Conservation (phyloP, 2,113 vertebrate genomes). For the Ginglymostoma cirratum region DNA sequence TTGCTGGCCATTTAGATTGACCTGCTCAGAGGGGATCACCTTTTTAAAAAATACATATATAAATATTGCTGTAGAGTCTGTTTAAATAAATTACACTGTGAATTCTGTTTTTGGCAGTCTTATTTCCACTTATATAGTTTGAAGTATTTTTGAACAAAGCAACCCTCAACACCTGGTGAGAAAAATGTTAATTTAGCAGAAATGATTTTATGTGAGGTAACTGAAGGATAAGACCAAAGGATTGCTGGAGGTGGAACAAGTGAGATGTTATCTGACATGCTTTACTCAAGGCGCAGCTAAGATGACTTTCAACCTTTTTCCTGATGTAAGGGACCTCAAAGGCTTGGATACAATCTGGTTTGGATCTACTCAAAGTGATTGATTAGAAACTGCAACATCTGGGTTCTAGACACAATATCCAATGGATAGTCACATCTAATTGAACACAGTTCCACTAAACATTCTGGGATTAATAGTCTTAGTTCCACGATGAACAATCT, state of each 20-base stretch:
- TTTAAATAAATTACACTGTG: neutral
- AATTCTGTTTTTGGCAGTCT: too few species aligned
- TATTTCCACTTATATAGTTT: neutral
- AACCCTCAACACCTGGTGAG: neutral
- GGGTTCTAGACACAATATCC: slow-evolving; percentile 30
- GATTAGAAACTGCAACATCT: slow-evolving; percentile 30
- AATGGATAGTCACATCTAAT: slow-evolving; percentile 34
- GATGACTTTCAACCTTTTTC: slow-evolving; percentile 26
- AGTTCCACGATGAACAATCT: neutral
- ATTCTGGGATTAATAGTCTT: neutral
- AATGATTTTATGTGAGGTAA: neutral
- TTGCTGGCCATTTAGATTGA: neutral
- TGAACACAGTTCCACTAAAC: slow-evolving; percentile 27
- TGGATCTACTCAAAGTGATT: slow-evolving; percentile 30
- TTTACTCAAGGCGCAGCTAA: neutral
- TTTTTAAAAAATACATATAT: neutral
- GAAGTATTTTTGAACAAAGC: neutral
- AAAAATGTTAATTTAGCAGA: neutral
- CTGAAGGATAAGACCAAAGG: neutral
- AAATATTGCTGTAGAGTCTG: neutral
- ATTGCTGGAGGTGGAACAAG: neutral
- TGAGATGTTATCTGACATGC: neutral
- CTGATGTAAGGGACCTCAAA: slow-evolving; percentile 19
- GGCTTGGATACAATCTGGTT: slow-evolving; percentile 1
- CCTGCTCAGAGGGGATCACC: neutral